Evolutionary conservation across 1,140 invertebrate species (phyloP).

Genomic region (Kradibia gibbosae): DNA sequence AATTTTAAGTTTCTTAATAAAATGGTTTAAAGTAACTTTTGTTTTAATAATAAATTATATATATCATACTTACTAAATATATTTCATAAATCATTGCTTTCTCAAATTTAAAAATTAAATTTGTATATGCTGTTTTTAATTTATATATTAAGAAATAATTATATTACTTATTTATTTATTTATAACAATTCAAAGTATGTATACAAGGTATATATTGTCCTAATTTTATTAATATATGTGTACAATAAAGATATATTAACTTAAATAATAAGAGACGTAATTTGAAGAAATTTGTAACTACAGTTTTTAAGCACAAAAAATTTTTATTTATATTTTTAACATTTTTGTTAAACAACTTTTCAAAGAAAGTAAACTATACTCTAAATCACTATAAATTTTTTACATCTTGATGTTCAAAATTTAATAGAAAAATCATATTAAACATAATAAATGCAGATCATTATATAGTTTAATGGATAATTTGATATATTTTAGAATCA

Average conservation of each 20-base stretch:
- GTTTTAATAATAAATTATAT: neutral
- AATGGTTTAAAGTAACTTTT: neutral
- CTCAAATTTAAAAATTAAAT: too few relatives aligned
- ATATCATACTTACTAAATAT: neutral
- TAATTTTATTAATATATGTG: neutral
- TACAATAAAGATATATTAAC: neutral
- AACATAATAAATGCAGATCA: neutral
- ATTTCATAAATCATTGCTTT: neutral
- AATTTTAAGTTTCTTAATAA: too few relatives aligned
- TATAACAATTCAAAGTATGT: neutral
- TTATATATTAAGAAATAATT: neutral
- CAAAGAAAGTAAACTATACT: neutral
- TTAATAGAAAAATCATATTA: neutral
- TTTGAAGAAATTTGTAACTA: neutral
- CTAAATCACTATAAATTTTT: neutral
- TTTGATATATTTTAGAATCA: conserved; percentile 6
- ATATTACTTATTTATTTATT: neutral
- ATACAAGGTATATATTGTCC: neutral
- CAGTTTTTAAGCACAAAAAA: neutral
- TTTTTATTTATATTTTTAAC: neutral
- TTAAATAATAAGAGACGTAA: neutral
- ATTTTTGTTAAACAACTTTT: neutral
- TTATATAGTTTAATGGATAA: neutral
- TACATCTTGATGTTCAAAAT: neutral
- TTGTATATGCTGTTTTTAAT: neutral